Evolutionary conservation across 2,113 vertebrate genomes (phyloP).

Genomic region (Nycticebus coucang): DNA sequence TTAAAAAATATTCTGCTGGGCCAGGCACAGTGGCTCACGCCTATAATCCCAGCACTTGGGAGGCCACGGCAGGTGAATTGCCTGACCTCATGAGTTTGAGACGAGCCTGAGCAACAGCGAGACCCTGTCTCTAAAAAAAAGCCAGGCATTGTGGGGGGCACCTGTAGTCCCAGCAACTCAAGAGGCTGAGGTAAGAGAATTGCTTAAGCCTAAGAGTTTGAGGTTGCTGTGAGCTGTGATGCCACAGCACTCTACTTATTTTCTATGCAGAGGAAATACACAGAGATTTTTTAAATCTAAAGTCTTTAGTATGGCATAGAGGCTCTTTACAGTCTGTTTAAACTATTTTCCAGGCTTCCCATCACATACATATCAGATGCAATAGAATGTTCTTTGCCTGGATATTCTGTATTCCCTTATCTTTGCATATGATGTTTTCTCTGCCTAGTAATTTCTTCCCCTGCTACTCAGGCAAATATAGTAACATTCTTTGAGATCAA

Average conservation of each 20-base stretch:
- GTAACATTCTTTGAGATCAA: neutral
- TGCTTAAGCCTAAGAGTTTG: too few species aligned
- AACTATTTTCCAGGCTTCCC: neutral
- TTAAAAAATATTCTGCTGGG: neutral
- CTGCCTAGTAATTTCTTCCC: neutral
- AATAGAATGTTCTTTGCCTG: neutral
- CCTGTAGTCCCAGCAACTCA: too few species aligned
- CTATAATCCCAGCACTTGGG: too few species aligned
- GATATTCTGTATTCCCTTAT: neutral
- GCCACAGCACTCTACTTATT: neutral
- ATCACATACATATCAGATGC: neutral
- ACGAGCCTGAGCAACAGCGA: too few species aligned
- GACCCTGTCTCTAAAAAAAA: too few species aligned
- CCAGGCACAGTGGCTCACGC: too few species aligned
- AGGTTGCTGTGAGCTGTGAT: too few species aligned
- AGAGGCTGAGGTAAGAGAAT: too few species aligned
- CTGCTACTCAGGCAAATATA: neutral
- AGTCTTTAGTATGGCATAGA: neutral
- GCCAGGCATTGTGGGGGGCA: too few species aligned
- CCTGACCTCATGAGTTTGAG: too few species aligned
- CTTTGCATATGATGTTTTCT: neutral
- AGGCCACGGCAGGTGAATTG: too few species aligned
- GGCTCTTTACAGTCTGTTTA: neutral
- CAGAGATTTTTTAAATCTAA: neutral
- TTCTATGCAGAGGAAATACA: neutral